These are phyloP conservation scores for Trisateles emortualis DNA, from an alignment of 2,888 invertebrate genomes.

Conservation along the genomic window DNA sequence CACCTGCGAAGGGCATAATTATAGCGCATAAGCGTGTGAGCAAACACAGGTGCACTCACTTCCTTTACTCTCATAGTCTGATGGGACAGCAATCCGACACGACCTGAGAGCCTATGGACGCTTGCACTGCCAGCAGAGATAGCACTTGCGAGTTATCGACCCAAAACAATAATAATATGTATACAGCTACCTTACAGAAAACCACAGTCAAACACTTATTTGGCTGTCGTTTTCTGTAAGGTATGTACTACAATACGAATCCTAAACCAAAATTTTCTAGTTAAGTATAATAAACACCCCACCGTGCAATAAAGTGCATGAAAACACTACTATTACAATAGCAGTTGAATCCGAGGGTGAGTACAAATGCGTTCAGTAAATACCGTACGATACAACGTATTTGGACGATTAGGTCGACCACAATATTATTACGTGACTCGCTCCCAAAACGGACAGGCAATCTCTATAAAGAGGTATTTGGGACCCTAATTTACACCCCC, in stretches of 20 bases:
- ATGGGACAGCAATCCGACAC: too few species aligned
- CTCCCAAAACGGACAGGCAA: conserved; percentile 75
- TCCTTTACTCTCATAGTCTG: too few species aligned
- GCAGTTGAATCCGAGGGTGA: conserved; percentile 32
- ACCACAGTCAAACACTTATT: too few species aligned
- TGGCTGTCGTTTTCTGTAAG: too few species aligned
- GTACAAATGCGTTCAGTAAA: conserved; percentile 58
- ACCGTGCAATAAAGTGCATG: conserved; percentile 44
- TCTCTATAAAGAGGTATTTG: conserved; percentile 82
- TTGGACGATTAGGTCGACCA: conserved; percentile 71
- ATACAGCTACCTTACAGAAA: too few species aligned
- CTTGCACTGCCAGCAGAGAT: too few species aligned
- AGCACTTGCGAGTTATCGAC: too few species aligned
- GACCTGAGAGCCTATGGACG: too few species aligned
- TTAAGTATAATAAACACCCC: not conserved
- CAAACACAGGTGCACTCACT: too few species aligned
- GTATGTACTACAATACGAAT: not conserved
- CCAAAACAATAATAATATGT: too few species aligned
- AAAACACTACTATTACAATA: conserved; percentile 25
- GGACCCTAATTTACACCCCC: conserved; percentile 84
- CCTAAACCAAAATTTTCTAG: not conserved
- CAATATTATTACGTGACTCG: conserved; percentile 82
- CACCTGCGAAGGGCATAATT: too few species aligned
- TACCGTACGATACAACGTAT: conserved; percentile 56
- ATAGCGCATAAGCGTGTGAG: too few species aligned